Conservation (phyloP, 2,113 vertebrate genomes). For the Dicaeum eximium region DNA sequence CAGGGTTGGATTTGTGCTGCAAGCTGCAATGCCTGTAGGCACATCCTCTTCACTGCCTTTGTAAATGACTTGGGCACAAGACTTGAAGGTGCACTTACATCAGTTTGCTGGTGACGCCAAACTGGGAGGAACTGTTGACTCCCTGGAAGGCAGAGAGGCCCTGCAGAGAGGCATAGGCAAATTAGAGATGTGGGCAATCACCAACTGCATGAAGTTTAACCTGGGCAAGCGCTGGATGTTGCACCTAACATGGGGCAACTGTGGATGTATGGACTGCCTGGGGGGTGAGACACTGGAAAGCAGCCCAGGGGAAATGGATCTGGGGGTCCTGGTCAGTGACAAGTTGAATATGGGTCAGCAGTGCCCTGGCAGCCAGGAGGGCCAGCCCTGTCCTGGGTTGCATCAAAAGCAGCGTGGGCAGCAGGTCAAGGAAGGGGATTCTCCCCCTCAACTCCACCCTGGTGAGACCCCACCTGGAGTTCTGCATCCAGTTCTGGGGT, state of each 20-base stretch:
- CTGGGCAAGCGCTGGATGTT: not conserved
- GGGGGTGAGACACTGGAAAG: not conserved
- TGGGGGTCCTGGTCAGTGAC: not conserved
- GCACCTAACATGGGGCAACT: not conserved
- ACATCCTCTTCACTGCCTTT: not conserved
- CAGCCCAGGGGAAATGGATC: not conserved
- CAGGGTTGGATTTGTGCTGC: not conserved
- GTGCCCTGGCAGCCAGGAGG: not conserved
- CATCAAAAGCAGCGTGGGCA: not conserved
- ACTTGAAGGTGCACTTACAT: too few species aligned
- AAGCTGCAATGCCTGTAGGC: rapidly evolving
- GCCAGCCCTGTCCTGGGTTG: rapidly evolving
- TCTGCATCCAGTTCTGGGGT: not conserved
- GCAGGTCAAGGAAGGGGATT: not conserved
- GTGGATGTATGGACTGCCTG: not conserved
- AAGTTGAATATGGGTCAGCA: not conserved
- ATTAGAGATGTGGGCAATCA: not conserved
- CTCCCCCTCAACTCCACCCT: not conserved
- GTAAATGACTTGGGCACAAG: not conserved
- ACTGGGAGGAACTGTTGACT: not conserved
- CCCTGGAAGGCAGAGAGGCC: not conserved
- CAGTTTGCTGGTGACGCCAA: not conserved
- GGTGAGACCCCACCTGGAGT: not conserved
- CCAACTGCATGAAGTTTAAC: not conserved
- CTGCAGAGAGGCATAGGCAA: not conserved